These are phyloP conservation scores for Sitta carolinensis DNA, from an alignment of 2,797 vertebrate species.

Conservation along the genomic window DNA sequence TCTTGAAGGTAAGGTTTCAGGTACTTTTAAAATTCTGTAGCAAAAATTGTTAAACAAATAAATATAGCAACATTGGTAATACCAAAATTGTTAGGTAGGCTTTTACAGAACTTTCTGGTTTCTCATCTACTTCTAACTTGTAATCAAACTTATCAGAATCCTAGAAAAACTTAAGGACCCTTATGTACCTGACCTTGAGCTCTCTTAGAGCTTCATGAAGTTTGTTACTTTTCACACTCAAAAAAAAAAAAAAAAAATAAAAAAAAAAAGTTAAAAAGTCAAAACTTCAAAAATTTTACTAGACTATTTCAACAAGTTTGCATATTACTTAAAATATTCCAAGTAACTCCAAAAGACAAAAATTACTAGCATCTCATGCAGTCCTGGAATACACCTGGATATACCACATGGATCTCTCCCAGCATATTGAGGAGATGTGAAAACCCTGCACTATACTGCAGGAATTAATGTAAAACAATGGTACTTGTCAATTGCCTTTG, in stretches of 20 bases:
- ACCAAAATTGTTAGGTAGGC: neutral
- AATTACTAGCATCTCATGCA: neutral
- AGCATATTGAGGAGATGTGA: rapidly evolving
- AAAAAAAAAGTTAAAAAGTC: neutral
- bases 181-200: neutral
- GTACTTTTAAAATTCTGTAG: neutral
- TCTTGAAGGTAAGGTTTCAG: neutral
- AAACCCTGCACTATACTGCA: neutral
- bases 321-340: neutral
- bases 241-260: too few relatives aligned
- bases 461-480: neutral
- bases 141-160: neutral
- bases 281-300: neutral
- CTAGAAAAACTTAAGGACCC: neutral
- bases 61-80: neutral
- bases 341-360: neutral
- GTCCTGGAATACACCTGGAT: too few relatives aligned
- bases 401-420: neutral
- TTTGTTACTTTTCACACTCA: neutral
- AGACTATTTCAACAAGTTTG: neutral
- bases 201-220: neutral
- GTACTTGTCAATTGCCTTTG: neutral
- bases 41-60: neutral
- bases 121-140: neutral
- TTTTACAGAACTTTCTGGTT: neutral